Conservation (phyloP, 2,888 invertebrate species). For the Leptopilina myrica region DNA sequence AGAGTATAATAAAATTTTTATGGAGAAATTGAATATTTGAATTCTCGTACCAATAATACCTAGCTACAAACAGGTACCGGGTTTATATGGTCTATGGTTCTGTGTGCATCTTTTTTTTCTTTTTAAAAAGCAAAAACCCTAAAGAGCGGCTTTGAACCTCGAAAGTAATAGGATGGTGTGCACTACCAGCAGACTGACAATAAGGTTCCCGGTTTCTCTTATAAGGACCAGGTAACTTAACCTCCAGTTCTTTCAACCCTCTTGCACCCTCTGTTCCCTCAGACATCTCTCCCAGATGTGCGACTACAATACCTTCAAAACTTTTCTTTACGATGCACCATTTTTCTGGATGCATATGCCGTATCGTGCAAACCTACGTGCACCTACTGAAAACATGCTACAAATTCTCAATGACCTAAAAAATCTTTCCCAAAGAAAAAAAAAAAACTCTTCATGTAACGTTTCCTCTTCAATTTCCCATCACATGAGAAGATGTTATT, state of each 20-base stretch:
- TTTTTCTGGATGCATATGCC: constrained; percentile 54
- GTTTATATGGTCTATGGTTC: constrained; percentile 45
- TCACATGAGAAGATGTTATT: too few species aligned
- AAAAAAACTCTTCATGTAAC: not conserved
- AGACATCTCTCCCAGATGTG: constrained; percentile 40
- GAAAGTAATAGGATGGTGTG: constrained; percentile 7
- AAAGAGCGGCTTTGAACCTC: constrained; percentile 23
- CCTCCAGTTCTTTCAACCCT: constrained; percentile 48
- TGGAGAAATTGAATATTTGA: not conserved
- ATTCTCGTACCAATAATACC: constrained; percentile 65
- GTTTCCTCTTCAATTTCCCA: not conserved
- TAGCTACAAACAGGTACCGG: constrained; percentile 61
- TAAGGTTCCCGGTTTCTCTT: not conserved
- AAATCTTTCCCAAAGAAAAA: not conserved
- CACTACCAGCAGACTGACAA: constrained; percentile 17
- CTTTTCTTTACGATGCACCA: constrained; percentile 45
- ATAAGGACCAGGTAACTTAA: constrained; percentile 58
- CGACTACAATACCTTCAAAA: constrained; percentile 30
- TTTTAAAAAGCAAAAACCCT: constrained; percentile 2
- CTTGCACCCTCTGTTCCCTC: constrained; percentile 50
- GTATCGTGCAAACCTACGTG: constrained; percentile 45
- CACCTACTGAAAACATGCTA: not conserved
- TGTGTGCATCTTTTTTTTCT: constrained; percentile 43
- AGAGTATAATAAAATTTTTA: too few species aligned
- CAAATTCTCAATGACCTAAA: not conserved